These are phyloP conservation scores for Caenorhabditis sp. DNA, from an alignment of 2,888 invertebrate species.

Conservation along the genomic window DNA sequence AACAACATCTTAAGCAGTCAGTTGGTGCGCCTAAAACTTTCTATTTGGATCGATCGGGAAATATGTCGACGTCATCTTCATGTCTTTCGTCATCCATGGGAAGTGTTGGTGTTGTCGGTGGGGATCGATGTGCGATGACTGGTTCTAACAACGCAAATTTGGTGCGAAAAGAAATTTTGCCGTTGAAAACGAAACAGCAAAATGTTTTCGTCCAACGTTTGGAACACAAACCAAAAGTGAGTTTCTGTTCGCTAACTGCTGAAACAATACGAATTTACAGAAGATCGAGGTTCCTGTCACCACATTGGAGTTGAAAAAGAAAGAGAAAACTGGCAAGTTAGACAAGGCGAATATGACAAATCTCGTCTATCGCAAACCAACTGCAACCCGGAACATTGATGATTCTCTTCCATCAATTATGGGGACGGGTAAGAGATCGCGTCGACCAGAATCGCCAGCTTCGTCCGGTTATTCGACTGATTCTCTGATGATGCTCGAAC, in stretches of 20 bases:
- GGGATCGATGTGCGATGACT: not conserved
- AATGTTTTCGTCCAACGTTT: constrained; percentile 19
- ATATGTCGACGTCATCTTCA: constrained; percentile 26
- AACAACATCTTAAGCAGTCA: not conserved
- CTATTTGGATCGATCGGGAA: constrained; percentile 32
- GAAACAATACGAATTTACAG: constrained; percentile 4
- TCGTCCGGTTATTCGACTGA: constrained; percentile 38
- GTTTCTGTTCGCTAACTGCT: not conserved
- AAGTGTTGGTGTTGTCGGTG: not conserved
- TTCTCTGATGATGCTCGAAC: constrained; percentile 13
- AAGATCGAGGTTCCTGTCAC: constrained; percentile 21
- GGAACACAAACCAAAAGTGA: constrained; percentile 24
- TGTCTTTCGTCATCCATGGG: not conserved
- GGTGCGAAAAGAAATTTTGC: constrained; percentile 27
- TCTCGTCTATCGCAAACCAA: constrained; percentile 28
- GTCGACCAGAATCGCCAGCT: constrained; percentile 21
- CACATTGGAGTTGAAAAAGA: constrained; percentile 33
- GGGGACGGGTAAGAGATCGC: not conserved
- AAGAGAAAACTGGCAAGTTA: constrained; percentile 6
- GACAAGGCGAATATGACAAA: constrained; percentile 28
- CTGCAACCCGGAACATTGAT: not conserved
- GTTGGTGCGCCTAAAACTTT: constrained; percentile 8
- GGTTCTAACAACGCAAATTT: not conserved
- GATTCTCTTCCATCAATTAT: constrained; percentile 6
- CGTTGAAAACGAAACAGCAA: constrained; percentile 27